Percentiles rank a stretch among this genome's conserved stretches.
These are phyloP conservation scores for Glareola pratincola DNA, from an alignment of 2,113 vertebrate genomes.

Conservation along the genomic window DNA sequence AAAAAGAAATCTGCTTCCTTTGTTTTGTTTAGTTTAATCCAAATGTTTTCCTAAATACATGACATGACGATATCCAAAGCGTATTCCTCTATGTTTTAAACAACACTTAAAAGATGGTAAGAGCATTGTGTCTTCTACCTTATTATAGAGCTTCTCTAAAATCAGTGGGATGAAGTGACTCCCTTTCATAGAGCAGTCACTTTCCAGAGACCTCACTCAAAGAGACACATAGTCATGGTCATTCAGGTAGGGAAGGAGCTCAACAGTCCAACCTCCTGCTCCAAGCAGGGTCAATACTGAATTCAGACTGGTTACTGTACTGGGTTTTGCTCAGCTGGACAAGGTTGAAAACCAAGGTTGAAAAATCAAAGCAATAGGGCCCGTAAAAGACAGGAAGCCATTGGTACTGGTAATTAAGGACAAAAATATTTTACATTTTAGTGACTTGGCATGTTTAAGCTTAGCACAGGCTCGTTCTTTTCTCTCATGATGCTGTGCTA, in stretches of 20 bases:
- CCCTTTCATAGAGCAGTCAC: background rate
- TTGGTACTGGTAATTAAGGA: background rate
- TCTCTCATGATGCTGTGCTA: slow-evolving; percentile 5
- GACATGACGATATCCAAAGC: background rate
- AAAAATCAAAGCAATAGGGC: background rate
- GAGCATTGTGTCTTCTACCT: background rate
- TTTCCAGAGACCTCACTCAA: background rate
- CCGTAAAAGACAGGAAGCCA: background rate
- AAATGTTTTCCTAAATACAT: background rate
- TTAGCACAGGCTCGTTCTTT: slow-evolving; percentile 22
- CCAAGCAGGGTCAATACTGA: background rate
- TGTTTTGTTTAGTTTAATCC: background rate
- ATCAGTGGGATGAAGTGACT: background rate
- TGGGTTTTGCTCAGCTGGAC: background rate
- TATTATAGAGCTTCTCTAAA: background rate
- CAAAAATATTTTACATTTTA: slow-evolving; percentile 52
- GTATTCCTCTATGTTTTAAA: background rate
- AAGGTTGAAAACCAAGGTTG: background rate
- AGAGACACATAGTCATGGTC: background rate
- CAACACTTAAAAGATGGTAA: background rate
- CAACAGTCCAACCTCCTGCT: background rate
- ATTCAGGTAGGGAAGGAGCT: background rate
- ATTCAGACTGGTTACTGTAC: background rate
- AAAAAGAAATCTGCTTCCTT: background rate
- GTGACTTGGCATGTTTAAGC: slow-evolving; percentile 46